These are phyloP conservation scores for Cerastis rubricosa DNA, from an alignment of 2,888 invertebrate genomes.

Conservation along the genomic window DNA sequence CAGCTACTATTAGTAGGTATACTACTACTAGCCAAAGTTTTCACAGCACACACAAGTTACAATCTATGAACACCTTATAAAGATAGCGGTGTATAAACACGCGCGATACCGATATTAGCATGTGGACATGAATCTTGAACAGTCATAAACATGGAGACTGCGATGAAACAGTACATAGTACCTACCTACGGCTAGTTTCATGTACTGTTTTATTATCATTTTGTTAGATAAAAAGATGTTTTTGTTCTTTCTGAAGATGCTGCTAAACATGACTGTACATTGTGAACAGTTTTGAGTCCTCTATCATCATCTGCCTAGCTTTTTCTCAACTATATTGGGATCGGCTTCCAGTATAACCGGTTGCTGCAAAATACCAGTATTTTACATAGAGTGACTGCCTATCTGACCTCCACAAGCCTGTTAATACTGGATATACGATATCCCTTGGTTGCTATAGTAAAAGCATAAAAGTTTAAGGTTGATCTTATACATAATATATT, in stretches of 20 bases:
- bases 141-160: constrained; percentile 30
- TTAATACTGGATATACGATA: not conserved
- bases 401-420: not conserved
- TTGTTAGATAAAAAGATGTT: not conserved
- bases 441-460: not conserved
- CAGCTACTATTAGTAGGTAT: constrained; percentile 1
- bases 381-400: not conserved
- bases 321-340: not conserved
- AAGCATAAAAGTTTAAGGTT: not conserved
- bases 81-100: constrained; percentile 45
- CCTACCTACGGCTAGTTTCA: not conserved
- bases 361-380: not conserved
- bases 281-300: not conserved
- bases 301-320: not conserved
- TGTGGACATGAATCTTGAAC: constrained; percentile 48
- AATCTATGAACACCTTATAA: constrained; percentile 23
- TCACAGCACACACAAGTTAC: constrained; percentile 10
- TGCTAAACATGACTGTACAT: not conserved
- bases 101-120: constrained; percentile 23
- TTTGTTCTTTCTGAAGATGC: not conserved
- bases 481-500: not conserved
- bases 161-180: constrained; percentile 31
- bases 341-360: not conserved
- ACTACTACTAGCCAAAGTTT: not conserved
- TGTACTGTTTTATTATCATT: constrained; percentile 17